Percentiles rank a stretch among this genome's conserved stretches.
phyloP scores from a whole-genome alignment of 2,113 vertebrate genomes.

The human (Homo sapiens) region GRCh38 chr2:104818501-104819000 shows the following conservation, averaged over 20 bases:
- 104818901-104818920: not conserved
- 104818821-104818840: not conserved
- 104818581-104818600: not conserved
- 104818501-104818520: accelerated
- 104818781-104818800: not conserved
- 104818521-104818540: not conserved
- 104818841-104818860: not conserved
- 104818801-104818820: not conserved
- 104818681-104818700: not conserved
- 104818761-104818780: not conserved
- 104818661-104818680: not conserved
- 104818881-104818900: not conserved
- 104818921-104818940: not conserved
- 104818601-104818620: not conserved
- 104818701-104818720: not conserved
- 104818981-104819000: not conserved
- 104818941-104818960: not conserved
- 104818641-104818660: not conserved
- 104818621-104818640: not conserved
- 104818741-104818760: not conserved
- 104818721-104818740: not conserved
- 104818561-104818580: not conserved
- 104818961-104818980: not conserved
- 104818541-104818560: not conserved
- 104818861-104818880: not conserved